Evolutionary conservation across 53 echinoderm and acorn worm genomes (phyloP).

Genomic region (Temnopleurus reevesii): DNA sequence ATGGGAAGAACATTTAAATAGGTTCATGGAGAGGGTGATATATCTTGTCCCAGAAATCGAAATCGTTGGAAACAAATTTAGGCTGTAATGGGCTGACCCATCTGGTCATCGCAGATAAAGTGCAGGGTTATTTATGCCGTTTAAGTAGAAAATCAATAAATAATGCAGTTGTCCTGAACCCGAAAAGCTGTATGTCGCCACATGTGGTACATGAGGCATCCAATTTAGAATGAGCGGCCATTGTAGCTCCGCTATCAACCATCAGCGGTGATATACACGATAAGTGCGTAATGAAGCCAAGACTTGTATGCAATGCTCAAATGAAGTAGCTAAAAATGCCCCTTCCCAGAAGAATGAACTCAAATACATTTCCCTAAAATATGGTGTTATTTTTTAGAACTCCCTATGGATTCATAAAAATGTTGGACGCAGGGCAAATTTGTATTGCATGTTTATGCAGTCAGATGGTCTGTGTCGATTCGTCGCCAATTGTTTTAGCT

Average conservation of each 20-base stretch:
- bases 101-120: not conserved
- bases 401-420: not conserved
- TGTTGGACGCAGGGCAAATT: not conserved
- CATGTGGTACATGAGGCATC: not conserved
- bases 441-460: not conserved
- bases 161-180: conserved; percentile 18
- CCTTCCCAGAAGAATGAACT: not conserved
- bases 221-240: not conserved
- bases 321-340: no score
- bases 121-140: conserved; percentile 45
- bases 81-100: conserved; percentile 33
- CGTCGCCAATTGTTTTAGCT: conserved; percentile 31
- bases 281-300: not conserved
- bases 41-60: not conserved
- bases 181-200: not conserved
- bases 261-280: not conserved
- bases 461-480: not conserved
- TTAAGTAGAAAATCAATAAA: conserved; percentile 43
- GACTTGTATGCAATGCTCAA: not conserved
- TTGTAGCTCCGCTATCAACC: not conserved
- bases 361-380: not conserved
- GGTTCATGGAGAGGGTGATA: not conserved
- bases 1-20: not conserved
- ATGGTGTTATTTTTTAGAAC: not conserved
- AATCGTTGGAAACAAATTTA: conserved; percentile 14